Evolutionary conservation across 2,888 invertebrate species (phyloP), one percentile per base, ranked within the genome.

Genomic region (Epinotia ramella): DNA sequence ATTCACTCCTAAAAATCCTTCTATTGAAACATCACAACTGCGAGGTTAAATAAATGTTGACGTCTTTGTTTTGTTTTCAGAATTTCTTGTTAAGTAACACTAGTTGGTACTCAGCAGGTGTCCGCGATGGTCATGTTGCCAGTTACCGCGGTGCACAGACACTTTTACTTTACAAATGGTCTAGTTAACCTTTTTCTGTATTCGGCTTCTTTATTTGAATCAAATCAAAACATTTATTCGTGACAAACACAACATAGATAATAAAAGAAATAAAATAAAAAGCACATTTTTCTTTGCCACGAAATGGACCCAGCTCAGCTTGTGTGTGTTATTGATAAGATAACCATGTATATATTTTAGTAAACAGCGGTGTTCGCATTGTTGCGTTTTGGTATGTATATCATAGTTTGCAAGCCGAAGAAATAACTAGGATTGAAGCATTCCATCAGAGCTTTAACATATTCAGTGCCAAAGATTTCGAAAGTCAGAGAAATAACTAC

Each of bases 131-230:
- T 76, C 80, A 84, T 87, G 81, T 79, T 16, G 82, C 68, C 75
- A 71, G 74, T 64, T 46, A 62, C 57, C 79, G 83, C 77, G 79
- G 84, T 86, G 66, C 1, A 74, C 80, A 81, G 78, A 79, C 81
- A 78, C 79, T 78, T 79, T 80, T 80, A 79, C 79, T 76, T 79
- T 83, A 87, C 82, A 84, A 84, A 84, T 82, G 73, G 81, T 79
- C 80, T 83, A 84, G 83, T 86, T 86, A 84, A 83, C 82, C 83
- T 86, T 85, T 84, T 76, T 79, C 63, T 7, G 20, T 24, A 46
- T 18, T 49, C 68, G 56, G 33, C 44, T 46, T 63, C 44, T 73
- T 73, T 71, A 64, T 64, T 66, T n/a, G n/a, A n/a, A n/a, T n/a
- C n/a, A n/a, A n/a, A n/a, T n/a, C n/a, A n/a, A n/a, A n/a, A n/a